Percentiles rank a stretch among this genome's conserved stretches.
Conservation (phyloP, 2,888 invertebrate genomes). For the Nebria salina region DNA sequence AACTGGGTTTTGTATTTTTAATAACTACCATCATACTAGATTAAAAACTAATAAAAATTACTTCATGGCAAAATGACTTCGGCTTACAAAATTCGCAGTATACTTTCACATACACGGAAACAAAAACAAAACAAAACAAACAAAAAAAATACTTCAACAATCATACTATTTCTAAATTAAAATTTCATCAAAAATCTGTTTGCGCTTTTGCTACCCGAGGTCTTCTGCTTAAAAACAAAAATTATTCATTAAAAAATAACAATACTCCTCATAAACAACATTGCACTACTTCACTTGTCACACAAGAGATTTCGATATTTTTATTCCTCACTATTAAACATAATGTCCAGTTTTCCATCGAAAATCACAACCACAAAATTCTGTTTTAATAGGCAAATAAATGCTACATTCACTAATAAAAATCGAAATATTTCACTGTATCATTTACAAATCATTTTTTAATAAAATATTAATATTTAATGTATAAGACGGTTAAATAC, state of each 20-base stretch:
- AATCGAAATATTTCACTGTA: background rate
- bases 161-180: background rate
- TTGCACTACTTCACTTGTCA: constrained; percentile 34
- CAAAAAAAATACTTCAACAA: too few species aligned
- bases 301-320: constrained; percentile 28
- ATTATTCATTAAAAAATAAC: constrained; percentile 23
- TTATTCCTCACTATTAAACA: constrained; percentile 13
- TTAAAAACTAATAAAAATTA: constrained; percentile 36
- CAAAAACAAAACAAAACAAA: constrained; percentile 21
- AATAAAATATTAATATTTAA: too few species aligned
- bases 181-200: constrained; percentile 4
- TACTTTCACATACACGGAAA: background rate
- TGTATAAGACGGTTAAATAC: background rate
- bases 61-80: constrained; percentile 35
- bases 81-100: background rate
- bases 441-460: background rate
- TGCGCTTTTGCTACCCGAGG: constrained; percentile 12
- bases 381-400: constrained; percentile 10
- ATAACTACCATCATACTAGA: constrained; percentile 25
- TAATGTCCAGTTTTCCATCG: constrained; percentile 32
- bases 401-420: background rate
- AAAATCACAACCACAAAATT: constrained; percentile 29
- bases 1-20: constrained; percentile 38
- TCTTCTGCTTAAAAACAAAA: constrained; percentile 38
- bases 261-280: constrained; percentile 9